These are phyloP conservation scores for Pegea sp. DNA, from an alignment of 23 tunicate species.

Conservation along the genomic window DNA sequence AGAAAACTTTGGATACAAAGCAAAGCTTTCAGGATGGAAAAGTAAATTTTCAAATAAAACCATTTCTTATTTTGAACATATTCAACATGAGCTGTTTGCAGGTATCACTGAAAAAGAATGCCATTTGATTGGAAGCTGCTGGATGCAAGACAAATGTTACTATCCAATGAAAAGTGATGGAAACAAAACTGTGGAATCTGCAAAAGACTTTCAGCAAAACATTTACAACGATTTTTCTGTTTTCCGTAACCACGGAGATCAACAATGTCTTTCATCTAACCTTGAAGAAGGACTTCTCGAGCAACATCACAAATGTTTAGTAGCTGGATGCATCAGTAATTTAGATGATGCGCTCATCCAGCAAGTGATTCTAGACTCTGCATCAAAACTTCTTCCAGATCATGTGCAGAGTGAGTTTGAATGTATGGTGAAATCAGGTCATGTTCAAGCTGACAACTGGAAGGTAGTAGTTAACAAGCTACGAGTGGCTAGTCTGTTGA, in stretches of 20 bases:
- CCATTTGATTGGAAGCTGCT: slow-evolving; percentile 62
- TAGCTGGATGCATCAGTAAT: slow-evolving; percentile 34
- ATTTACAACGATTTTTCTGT: too few species aligned
- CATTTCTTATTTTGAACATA: not conserved
- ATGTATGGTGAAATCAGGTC: slow-evolving; percentile 17
- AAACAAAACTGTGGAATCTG: slow-evolving; percentile 14
- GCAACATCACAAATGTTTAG: slow-evolving; percentile 34
- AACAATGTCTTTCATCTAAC: slow-evolving; percentile 26
- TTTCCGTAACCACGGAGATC: too few species aligned
- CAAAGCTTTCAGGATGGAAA: slow-evolving; percentile 69
- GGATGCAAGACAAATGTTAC: slow-evolving; percentile 26
- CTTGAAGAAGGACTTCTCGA: slow-evolving; percentile 13
- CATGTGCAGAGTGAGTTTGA: not conserved
- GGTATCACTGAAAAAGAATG: slow-evolving; percentile 45
- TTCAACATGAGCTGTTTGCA: slow-evolving; percentile 1
- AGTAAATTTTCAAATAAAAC: slow-evolving; percentile 8
- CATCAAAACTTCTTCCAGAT: slow-evolving; percentile 1
- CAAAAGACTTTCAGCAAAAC: slow-evolving; percentile 20
- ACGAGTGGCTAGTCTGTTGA: not conserved
- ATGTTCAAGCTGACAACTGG: slow-evolving; percentile 60
- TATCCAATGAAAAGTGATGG: slow-evolving; percentile 19
- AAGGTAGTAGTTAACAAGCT: slow-evolving; percentile 3
- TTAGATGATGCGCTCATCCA: slow-evolving; percentile 2
- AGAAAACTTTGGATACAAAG: slow-evolving; percentile 17
- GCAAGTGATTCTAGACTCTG: not conserved